Base-by-base conservation (phyloP, 2,888 invertebrate genomes). In the Drosophila borealis region DNA sequence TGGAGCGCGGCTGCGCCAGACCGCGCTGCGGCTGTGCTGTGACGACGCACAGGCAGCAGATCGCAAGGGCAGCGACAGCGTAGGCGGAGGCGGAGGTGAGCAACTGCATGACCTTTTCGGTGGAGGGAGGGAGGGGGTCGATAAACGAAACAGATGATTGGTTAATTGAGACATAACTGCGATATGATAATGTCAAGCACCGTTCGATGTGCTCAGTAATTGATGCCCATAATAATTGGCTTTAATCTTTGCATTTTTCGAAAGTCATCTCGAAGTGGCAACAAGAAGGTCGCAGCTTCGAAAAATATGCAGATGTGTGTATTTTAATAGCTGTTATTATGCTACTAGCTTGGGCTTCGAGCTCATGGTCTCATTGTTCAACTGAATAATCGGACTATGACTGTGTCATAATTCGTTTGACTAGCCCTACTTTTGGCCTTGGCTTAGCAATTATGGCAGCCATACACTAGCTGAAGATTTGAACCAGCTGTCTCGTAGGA, bases 1-100 rank as follows among this genome's bases (percentile, higher is more conserved):
- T 84, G 50, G 79, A 71, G 3, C 89, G 85, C 5, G 90, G 83
- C 63, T 89, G 92, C 11, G 90, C 80, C 56, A 90, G 76, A 53
- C 91, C 91, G 50, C 93, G 92, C 81, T 93, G 92, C 10, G 85
- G 85, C 68, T 86, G 85, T 51, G 86, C 86, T 55, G 90, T 90
- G 54, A 91, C 90, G 51, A 88, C 77, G 74, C 90, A 81, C 39
- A 90, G 74, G 62, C 88, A 90, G 81, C 91, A 91, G 67, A 92
- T 73, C 77, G 91, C 91, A 64, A 90, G 78, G 83, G 88, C 87
- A 68, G 79, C 86, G 62, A 79, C 76, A 55, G 82, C 81, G 63
- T 81, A 84, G 82, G 89, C 77, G 81, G 85, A 88, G 85, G 83
- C 77, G 81, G 86, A 88, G 85, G 83, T 81, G 70, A 91, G 81